Evolutionary conservation across 2,888 invertebrate genomes (phyloP).

Genomic region (Caradrina clavipalpis): DNA sequence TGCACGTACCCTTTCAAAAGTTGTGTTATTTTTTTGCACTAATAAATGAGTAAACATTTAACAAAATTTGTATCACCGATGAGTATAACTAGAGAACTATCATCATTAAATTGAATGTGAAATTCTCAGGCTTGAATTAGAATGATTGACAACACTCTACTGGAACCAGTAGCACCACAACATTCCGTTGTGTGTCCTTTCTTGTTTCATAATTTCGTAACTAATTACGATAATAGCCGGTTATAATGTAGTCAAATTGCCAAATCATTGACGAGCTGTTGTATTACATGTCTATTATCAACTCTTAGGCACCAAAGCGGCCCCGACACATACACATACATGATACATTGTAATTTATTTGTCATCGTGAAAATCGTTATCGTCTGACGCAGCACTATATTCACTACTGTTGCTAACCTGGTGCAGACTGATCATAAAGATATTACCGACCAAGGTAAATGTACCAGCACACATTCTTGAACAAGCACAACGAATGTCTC

Average conservation of each 20-base stretch:
- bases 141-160: no score
- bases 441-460: constrained; percentile 29
- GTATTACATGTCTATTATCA: constrained; percentile 28
- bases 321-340: neutral
- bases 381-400: neutral
- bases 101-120: no score
- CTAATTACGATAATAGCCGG: neutral
- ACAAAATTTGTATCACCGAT: no score
- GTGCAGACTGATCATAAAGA: constrained; percentile 22
- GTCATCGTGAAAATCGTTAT: no score
- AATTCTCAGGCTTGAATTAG: no score
- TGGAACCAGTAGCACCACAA: no score
- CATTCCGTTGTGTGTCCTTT: neutral
- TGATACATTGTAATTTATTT: constrained; percentile 7
- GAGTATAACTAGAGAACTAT: neutral
- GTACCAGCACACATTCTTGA: constrained; percentile 30
- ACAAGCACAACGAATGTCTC: constrained; percentile 24
- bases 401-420: constrained; percentile 30
- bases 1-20: no score
- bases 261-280: constrained; percentile 2
- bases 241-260: neutral
- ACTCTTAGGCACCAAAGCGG: constrained; percentile 1
- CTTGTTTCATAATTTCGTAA: neutral
- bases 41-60: no score
- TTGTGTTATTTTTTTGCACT: no score